phyloP scores from a whole-genome alignment of 2,888 invertebrate species.

The Meiosimyza platycephala region DNA sequence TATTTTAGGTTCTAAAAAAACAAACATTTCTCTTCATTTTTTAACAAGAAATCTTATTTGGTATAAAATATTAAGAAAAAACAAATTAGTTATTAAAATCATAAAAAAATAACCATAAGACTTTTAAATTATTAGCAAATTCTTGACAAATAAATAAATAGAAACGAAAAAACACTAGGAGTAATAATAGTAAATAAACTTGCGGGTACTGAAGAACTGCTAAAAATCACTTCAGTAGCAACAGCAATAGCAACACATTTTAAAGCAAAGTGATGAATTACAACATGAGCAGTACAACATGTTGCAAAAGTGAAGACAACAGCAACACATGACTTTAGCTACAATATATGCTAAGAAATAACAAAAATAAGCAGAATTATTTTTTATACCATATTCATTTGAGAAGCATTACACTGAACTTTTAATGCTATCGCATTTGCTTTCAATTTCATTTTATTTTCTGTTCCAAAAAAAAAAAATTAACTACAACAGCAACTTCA shows the following conservation, averaged over 20 bases:
- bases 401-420: neutral
- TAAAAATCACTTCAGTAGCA: too few relatives aligned
- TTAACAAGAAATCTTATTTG: too few relatives aligned
- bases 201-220: too few relatives aligned
- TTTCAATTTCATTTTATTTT: slow-evolving; percentile 29
- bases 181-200: too few relatives aligned
- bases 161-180: too few relatives aligned
- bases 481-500: slow-evolving; percentile 14
- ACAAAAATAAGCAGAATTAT: neutral
- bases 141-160: too few relatives aligned
- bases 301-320: slow-evolving; percentile 2
- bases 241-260: neutral
- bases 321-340: slow-evolving; percentile 2
- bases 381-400: neutral
- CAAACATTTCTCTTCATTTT: too few relatives aligned
- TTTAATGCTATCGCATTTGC: slow-evolving; percentile 7
- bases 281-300: neutral
- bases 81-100: too few relatives aligned
- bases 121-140: too few relatives aligned
- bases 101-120: too few relatives aligned
- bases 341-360: neutral
- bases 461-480: slow-evolving; percentile 4
- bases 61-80: too few relatives aligned
- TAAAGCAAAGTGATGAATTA: neutral
- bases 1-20: too few relatives aligned